Evolutionary conservation across 2,797 vertebrate genomes (phyloP), one percentile per base, ranked within the genome.

Genomic region (Poeciliopsis gracilis): DNA sequence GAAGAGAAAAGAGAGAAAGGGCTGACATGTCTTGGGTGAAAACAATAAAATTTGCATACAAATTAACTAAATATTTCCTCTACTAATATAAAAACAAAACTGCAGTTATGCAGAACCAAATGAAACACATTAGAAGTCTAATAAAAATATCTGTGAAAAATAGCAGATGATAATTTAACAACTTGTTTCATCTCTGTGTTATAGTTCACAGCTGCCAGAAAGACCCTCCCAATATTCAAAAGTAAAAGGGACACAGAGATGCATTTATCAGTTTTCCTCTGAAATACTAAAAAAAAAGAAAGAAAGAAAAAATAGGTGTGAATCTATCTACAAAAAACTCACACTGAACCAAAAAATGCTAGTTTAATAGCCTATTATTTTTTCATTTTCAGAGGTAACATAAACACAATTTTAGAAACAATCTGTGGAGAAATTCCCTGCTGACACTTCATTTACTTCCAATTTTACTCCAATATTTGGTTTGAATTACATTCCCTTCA

Each of bases 401-500:
- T 70, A 77, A 86, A 80, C 61, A 36, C 51, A 67, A 51, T 79
- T 73, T 77, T 15, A 69, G 43, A 45, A 25, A 63, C 36, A 71
- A 79, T 79, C 69, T 66, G 63, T 15, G 51, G 45, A 66, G 45
- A 84, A 80, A 79, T 70, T 49, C 30, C 53, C 71, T 28, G 51
- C 79, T 59, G 77, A 80, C 63, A 77, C 72, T 74, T 28, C 9
- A 71, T 76, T 77, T 49, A 13, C 41, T 33, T 71, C 23, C 72
- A 73, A 63, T 72, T 72, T 3, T 78, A 25, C 41, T 69, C 28
- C 66, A 79, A 71, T 23, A 4, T 77, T 25, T 46, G 72, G 49
- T 77, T 63, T 84, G 67, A 87, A 80, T 87, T 51, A 73, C 49
- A 67, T 46, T 72, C n/a, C 63, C 11, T 75, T 57, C 71, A 77